A percentile compares a stretch with the other conserved stretches of the same genome.
Evolutionary conservation across 2,888 invertebrate species (phyloP).

Genomic region (Rhynchonema sp.): DNA sequence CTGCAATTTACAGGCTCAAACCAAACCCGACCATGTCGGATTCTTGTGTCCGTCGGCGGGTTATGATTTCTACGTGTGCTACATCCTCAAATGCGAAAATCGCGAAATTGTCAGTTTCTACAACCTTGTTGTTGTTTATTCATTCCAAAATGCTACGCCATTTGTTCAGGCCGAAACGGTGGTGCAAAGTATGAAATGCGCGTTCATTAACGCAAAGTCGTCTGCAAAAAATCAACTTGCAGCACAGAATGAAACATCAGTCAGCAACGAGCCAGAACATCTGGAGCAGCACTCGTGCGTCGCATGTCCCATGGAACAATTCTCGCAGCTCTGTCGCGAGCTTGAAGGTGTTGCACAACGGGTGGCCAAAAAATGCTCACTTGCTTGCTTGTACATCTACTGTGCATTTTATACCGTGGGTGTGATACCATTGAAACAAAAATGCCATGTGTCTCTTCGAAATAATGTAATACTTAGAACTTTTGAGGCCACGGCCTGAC

Average conservation of each 20-base stretch:
- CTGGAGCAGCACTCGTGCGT: slow-evolving; percentile 31
- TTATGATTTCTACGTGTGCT: slow-evolving; percentile 51
- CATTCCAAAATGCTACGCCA: neutral
- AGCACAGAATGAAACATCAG: too few relatives aligned
- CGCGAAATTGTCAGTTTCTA: neutral
- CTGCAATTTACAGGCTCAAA: slow-evolving; percentile 43
- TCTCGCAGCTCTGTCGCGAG: slow-evolving; percentile 24
- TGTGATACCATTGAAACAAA: too few relatives aligned
- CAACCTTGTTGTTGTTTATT: neutral
- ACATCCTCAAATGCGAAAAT: slow-evolving; percentile 62
- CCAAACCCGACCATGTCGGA: slow-evolving; percentile 66
- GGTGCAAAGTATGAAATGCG: neutral
- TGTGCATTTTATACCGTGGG: too few relatives aligned
- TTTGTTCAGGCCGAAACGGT: neutral
- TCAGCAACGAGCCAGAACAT: too few relatives aligned
- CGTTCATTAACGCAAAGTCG: too few relatives aligned
- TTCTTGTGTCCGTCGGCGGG: slow-evolving; percentile 62
- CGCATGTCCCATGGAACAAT: slow-evolving; percentile 30
- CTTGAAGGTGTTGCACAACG: slow-evolving; percentile 8
- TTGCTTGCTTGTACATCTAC: too few relatives aligned
- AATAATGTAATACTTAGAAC: too few relatives aligned
- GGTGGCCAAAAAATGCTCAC: too few relatives aligned
- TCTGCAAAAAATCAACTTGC: too few relatives aligned
- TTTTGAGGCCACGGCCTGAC: too few relatives aligned
- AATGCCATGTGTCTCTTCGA: too few relatives aligned